Percentiles rank a stretch among this genome's conserved stretches.
These are phyloP conservation scores for Trachelus iudaicus DNA, from an alignment of 2,888 invertebrate genomes.

Conservation along the genomic window DNA sequence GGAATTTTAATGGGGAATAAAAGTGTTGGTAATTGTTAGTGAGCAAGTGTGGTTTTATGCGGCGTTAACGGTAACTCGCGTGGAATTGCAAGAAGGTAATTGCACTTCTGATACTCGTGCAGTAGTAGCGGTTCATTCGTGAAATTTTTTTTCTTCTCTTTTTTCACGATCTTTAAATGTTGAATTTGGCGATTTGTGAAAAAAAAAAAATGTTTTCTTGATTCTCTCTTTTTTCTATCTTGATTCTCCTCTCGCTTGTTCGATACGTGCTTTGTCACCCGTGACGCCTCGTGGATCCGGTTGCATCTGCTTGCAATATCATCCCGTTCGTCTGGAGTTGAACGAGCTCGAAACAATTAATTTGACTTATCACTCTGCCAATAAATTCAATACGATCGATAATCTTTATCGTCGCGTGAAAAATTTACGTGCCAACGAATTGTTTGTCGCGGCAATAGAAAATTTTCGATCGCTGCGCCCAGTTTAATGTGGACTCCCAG, in stretches of 20 bases:
- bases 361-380: conserved; percentile 30
- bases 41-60: too few species aligned
- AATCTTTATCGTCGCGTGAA: conserved; percentile 13
- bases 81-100: too few species aligned
- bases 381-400: conserved; percentile 8
- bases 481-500: accelerated
- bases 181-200: not conserved
- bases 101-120: too few species aligned
- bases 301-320: conserved; percentile 32
- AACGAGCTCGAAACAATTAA: conserved; percentile 30
- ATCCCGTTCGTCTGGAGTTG: conserved; percentile 28
- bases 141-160: conserved; percentile 9
- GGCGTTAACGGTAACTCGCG: too few species aligned
- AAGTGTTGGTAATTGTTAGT: too few species aligned
- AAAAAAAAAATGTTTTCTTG: too few species aligned
- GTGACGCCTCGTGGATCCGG: conserved; percentile 27
- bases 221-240: not conserved
- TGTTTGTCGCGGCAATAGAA: too few species aligned
- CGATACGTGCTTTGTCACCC: conserved; percentile 18
- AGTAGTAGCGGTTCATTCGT: not conserved
- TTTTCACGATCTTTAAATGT: conserved; percentile 7
- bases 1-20: too few species aligned
- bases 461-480: too few species aligned
- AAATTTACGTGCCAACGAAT: too few species aligned
- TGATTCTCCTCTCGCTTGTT: not conserved